Conservation (phyloP, 2,888 invertebrate genomes). For the Drosophila fungiperda region DNA sequence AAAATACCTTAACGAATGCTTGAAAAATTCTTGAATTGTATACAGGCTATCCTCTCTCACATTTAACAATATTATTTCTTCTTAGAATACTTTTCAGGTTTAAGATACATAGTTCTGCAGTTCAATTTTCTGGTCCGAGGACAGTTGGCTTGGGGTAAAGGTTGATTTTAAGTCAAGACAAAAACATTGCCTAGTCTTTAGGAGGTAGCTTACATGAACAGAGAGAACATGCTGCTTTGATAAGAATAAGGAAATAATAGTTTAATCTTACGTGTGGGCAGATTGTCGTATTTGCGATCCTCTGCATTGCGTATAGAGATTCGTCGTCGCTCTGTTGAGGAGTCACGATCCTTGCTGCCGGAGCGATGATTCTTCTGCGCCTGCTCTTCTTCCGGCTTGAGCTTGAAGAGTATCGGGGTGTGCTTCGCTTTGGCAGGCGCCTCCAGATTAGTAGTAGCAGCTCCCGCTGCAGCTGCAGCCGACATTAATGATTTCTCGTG, state of each 20-base stretch:
- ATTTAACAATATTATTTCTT: neutral
- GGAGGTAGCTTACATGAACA: neutral
- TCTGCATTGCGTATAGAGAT: constrained; percentile 86
- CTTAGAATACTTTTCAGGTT: neutral
- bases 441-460: constrained; percentile 6
- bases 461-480: constrained; percentile 12
- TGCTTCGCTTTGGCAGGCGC: constrained; percentile 77
- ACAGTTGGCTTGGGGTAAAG: neutral
- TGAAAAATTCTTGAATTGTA: constrained; percentile 2
- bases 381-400: constrained; percentile 69
- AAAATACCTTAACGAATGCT: constrained; percentile 1
- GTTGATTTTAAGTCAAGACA: neutral
- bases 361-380: constrained; percentile 54
- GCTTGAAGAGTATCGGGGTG: constrained; percentile 83
- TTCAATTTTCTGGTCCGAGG: neutral
- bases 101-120: neutral
- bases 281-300: constrained; percentile 87
- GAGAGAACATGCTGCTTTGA: neutral
- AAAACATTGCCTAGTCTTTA: neutral
- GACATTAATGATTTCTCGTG: constrained; percentile 34
- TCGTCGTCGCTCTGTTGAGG: constrained; percentile 74
- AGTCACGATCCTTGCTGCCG: constrained; percentile 59
- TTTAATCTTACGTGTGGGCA: constrained; percentile 87
- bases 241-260: neutral
- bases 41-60: neutral